Conservation (phyloP, 1,140 invertebrate species). For the Arctopsyche grandis region DNA sequence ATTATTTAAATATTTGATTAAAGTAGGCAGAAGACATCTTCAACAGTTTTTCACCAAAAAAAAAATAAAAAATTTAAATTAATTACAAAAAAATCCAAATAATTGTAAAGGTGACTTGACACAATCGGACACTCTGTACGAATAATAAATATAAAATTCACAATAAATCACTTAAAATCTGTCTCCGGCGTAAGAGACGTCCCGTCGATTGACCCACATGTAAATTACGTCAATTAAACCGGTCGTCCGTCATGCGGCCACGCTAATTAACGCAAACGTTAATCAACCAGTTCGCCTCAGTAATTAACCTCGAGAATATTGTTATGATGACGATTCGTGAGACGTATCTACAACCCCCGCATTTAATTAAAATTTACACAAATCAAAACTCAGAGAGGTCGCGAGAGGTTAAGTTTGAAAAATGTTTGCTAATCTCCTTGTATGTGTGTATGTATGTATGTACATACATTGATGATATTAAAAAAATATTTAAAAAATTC, state of each 20-base stretch:
- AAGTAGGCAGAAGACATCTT: slow-evolving; percentile 14
- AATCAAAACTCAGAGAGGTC: no score
- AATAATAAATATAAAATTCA: no score
- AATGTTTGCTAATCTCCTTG: no score
- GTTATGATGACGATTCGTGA: neutral
- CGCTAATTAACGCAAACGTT: slow-evolving; percentile 20
- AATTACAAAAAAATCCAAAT: neutral
- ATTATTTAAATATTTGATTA: slow-evolving; percentile 33
- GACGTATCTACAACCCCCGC: neutral
- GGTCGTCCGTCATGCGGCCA: slow-evolving; percentile 27
- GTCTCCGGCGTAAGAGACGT: slow-evolving; percentile 22
- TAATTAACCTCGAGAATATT: slow-evolving; percentile 42
- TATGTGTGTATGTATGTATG: no score
- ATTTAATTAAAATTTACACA: neutral
- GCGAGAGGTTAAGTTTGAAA: no score
- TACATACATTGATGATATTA: no score
- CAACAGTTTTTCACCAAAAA: slow-evolving; percentile 3
- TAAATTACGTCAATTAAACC: slow-evolving; percentile 53
- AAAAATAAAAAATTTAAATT: neutral
- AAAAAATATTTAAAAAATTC: no score
- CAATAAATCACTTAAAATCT: slow-evolving; percentile 41
- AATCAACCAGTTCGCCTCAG: slow-evolving; percentile 32
- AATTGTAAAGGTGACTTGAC: no score
- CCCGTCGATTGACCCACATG: slow-evolving; percentile 44
- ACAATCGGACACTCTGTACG: no score